A percentile compares a stretch with the other conserved stretches of the same genome.
Conservation (phyloP, 1,140 invertebrate genomes). For the Bombus breviceps region DNA sequence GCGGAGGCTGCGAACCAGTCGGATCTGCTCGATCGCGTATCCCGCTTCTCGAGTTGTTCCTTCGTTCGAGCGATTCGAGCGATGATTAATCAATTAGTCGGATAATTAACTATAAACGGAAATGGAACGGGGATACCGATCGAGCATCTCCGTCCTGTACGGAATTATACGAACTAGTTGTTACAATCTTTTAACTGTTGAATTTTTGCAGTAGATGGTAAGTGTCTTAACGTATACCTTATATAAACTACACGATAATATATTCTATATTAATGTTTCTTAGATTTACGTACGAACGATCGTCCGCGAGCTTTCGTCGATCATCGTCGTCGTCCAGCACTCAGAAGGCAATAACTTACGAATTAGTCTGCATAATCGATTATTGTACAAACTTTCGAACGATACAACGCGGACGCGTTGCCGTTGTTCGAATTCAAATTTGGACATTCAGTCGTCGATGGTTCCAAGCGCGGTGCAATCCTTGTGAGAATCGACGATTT, state of each 20-base stretch:
- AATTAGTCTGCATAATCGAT: not conserved
- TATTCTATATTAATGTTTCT: constrained; percentile 81
- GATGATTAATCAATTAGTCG: not conserved
- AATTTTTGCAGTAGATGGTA: constrained; percentile 80
- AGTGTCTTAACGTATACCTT: constrained; percentile 81
- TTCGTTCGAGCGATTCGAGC: not conserved
- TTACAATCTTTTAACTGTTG: constrained; percentile 81
- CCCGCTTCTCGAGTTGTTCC: not conserved
- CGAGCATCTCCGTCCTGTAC: constrained; percentile 34
- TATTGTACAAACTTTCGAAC: not conserved
- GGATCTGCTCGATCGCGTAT: constrained; percentile 13
- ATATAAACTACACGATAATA: constrained; percentile 79
- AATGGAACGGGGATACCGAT: not conserved
- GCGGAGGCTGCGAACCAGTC: constrained; percentile 30
- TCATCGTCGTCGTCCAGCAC: not conserved
- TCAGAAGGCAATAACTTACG: not conserved
- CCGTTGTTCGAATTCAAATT: not conserved
- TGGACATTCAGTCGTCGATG: not conserved
- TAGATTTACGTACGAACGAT: constrained; percentile 71
- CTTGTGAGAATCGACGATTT: not conserved
- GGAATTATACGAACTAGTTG: constrained; percentile 74
- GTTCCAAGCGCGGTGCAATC: not conserved
- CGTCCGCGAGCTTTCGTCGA: constrained; percentile 43
- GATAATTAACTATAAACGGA: not conserved
- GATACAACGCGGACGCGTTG: not conserved